These are phyloP conservation scores for Helicoverpa assulta DNA, from an alignment of 2,888 invertebrate species.

Conservation along the genomic window DNA sequence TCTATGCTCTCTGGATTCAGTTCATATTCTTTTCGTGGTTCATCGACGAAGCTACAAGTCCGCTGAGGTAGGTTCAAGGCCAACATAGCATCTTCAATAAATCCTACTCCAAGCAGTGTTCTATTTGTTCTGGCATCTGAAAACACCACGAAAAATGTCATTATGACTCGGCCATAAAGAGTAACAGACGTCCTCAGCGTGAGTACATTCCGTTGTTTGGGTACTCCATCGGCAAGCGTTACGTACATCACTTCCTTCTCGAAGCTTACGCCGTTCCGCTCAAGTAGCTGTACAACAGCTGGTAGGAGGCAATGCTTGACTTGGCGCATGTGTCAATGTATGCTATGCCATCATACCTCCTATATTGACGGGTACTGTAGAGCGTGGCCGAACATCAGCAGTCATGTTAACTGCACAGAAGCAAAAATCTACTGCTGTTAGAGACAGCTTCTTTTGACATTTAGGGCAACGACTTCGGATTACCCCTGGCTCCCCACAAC, in stretches of 20 bases:
- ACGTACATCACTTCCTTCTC: too few relatives aligned
- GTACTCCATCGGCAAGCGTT: too few relatives aligned
- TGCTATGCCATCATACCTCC: constrained; percentile 16
- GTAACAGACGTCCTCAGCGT: too few relatives aligned
- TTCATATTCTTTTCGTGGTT: constrained; percentile 3
- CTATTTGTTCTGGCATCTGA: too few relatives aligned
- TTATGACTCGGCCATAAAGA: too few relatives aligned
- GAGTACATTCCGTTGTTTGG: too few relatives aligned
- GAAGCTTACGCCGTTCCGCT: constrained; percentile 8
- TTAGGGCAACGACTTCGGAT: constrained; percentile 16
- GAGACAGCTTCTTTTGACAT: neutral
- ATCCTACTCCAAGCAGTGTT: too few relatives aligned
- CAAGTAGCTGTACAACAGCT: constrained; percentile 22
- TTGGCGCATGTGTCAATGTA: constrained; percentile 39
- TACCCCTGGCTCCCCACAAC: constrained; percentile 42
- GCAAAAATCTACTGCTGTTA: neutral
- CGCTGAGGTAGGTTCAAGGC: constrained; percentile 18
- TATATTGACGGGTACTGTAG: constrained; percentile 12
- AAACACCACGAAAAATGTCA: too few relatives aligned
- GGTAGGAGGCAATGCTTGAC: constrained; percentile 14
- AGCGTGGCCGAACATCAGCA: constrained; percentile 15
- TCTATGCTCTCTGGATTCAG: constrained; percentile 8
- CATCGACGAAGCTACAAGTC: constrained; percentile 15
- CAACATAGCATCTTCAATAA: too few relatives aligned
- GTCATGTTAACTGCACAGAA: too few relatives aligned